Evolutionary conservation across 1,140 invertebrate genomes (phyloP).

Genomic region (Drosophila miranda): DNA sequence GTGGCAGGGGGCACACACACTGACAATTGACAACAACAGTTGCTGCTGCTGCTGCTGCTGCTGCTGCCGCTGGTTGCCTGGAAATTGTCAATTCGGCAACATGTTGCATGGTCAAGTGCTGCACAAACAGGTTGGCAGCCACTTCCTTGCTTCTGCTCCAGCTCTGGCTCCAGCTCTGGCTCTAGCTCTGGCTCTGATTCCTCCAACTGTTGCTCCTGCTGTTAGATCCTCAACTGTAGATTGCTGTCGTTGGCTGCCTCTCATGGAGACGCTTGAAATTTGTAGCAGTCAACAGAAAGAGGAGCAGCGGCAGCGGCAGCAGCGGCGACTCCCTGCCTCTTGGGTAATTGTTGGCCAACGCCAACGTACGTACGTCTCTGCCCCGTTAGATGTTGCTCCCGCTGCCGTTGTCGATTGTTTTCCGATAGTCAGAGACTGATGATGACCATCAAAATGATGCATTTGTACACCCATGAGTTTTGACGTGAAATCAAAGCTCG

Average conservation of each 20-base stretch:
- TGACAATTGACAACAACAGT: constrained; percentile 75
- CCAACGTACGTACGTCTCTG: constrained; percentile 50
- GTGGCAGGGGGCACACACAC: constrained; percentile 20
- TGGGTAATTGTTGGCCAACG: constrained; percentile 64
- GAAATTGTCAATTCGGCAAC: constrained; percentile 80
- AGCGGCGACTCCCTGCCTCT: constrained; percentile 3
- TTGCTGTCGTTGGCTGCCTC: constrained; percentile 61
- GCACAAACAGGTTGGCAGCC: constrained; percentile 74
- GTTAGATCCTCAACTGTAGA: constrained; percentile 71
- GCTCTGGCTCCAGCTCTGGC: too few species aligned
- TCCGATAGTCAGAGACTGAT: constrained; percentile 79
- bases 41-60: constrained; percentile 14
- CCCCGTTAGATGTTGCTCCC: constrained; percentile 43
- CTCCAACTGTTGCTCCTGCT: constrained; percentile 41
- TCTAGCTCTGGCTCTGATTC: not conserved
- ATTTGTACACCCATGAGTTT: constrained; percentile 81
- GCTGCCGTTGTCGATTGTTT: constrained; percentile 63
- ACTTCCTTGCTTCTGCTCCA: constrained; percentile 50
- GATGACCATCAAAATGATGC: constrained; percentile 81
- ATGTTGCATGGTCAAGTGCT: constrained; percentile 79
- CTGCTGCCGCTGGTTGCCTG: constrained; percentile 56
- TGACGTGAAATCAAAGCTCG: constrained; percentile 74
- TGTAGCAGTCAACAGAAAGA: constrained; percentile 69
- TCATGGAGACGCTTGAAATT: constrained; percentile 71
- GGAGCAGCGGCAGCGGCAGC: too few species aligned